Conservation (phyloP, 2,113 vertebrate genomes). For the Nerophis lumbriciformis region DNA sequence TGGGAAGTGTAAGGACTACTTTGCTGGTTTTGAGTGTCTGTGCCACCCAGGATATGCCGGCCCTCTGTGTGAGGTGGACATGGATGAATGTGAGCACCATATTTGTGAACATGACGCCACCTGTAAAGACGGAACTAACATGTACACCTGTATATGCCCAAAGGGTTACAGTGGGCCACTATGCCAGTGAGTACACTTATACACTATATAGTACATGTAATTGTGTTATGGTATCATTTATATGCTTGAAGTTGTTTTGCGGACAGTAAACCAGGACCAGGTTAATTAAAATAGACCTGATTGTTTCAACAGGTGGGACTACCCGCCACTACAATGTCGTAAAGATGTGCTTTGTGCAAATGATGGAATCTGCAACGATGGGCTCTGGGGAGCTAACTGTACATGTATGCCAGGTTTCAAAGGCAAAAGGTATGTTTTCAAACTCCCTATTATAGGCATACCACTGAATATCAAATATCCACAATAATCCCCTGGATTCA, state of each 20-base stretch:
- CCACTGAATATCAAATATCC: too few relatives aligned
- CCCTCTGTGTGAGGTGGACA: slow-evolving; percentile 73
- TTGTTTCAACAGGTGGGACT: slow-evolving; percentile 70
- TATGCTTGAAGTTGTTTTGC: background rate
- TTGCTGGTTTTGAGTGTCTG: slow-evolving; percentile 77
- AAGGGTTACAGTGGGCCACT: slow-evolving; percentile 67
- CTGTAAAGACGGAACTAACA: slow-evolving; percentile 74
- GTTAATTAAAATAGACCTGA: too few relatives aligned
- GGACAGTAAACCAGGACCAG: background rate
- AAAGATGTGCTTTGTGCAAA: slow-evolving; percentile 77
- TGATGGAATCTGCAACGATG: slow-evolving; percentile 70
- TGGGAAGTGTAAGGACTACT: slow-evolving; percentile 73
- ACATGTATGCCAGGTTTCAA: slow-evolving; percentile 77
- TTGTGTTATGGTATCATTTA: background rate
- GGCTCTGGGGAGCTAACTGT: slow-evolving; percentile 82
- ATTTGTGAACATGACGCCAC: slow-evolving; percentile 75
- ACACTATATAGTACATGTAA: too few relatives aligned
- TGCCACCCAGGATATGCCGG: slow-evolving; percentile 80
- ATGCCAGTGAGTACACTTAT: slow-evolving; percentile 77
- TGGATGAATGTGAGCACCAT: slow-evolving; percentile 78
- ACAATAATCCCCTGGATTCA: too few relatives aligned
- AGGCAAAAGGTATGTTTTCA: slow-evolving; percentile 74
- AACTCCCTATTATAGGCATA: background rate
- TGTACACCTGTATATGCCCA: slow-evolving; percentile 77
- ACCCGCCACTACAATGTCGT: slow-evolving; percentile 75